These are phyloP conservation scores for Stenichneumon culpator DNA, from an alignment of 2,888 invertebrate genomes.

Conservation along the genomic window DNA sequence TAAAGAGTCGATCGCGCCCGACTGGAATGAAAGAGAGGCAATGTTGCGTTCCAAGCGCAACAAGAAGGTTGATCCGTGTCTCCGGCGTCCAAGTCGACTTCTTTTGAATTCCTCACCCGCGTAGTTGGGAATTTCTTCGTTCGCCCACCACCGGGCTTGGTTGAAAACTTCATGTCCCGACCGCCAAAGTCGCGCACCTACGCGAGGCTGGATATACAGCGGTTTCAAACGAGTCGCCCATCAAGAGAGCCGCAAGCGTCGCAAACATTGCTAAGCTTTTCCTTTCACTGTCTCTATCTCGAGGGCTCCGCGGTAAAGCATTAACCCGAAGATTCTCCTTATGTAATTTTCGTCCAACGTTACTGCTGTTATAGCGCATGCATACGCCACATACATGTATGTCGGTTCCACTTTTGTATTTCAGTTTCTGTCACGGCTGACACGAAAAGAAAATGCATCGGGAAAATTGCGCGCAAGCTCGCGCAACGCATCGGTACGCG, in stretches of 20 bases:
- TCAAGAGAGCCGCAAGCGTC: conserved; percentile 45
- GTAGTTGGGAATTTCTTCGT: conserved; percentile 74
- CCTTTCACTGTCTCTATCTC: conserved; percentile 30
- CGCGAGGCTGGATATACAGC: conserved; percentile 37
- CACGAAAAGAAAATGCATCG: conserved; percentile 46
- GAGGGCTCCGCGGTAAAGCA: conserved; percentile 49
- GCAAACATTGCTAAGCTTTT: conserved; percentile 53
- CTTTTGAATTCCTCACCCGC: conserved; percentile 9
- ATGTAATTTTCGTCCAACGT: conserved; percentile 1
- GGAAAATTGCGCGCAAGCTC: conserved; percentile 23
- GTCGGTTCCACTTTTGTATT: conserved; percentile 1
- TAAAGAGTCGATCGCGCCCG: background rate
- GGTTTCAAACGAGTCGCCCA: conserved; percentile 38
- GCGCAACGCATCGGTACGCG: background rate
- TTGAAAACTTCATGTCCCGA: conserved; percentile 27
- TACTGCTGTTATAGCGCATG: background rate
- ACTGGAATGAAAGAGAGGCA: no score
- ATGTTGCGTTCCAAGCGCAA: background rate
- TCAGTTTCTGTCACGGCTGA: background rate
- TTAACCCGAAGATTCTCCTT: conserved; percentile 63
- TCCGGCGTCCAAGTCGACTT: background rate
- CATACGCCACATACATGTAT: background rate
- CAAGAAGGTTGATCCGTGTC: background rate
- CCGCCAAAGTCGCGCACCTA: conserved; percentile 21
- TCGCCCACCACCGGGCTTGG: conserved; percentile 60